Evolutionary conservation across 2,888 invertebrate genomes (phyloP).

Genomic region (Thelaira solivaga): DNA sequence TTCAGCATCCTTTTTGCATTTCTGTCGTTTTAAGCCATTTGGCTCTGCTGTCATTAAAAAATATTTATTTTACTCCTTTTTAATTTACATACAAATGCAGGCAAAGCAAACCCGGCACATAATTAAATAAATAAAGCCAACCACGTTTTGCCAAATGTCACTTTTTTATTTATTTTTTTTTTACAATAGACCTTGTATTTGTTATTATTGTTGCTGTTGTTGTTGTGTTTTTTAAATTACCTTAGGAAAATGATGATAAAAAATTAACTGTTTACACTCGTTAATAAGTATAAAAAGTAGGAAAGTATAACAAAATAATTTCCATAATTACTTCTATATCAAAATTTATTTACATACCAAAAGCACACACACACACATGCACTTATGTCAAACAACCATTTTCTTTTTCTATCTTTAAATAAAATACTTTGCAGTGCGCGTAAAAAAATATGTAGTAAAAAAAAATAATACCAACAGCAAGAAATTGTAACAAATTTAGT

Average conservation of each 20-base stretch:
- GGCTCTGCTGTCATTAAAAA: background rate
- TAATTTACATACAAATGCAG: constrained; percentile 10
- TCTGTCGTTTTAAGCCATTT: too few species aligned
- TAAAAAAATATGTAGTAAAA: background rate
- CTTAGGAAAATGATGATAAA: background rate
- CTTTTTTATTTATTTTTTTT: constrained; percentile 12
- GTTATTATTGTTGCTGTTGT: background rate
- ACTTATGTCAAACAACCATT: background rate
- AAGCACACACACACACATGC: background rate
- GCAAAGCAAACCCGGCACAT: background rate
- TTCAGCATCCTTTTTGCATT: background rate
- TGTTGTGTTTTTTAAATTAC: constrained; percentile 13
- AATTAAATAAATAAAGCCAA: constrained; percentile 19
- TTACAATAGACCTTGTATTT: background rate
- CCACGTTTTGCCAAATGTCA: background rate
- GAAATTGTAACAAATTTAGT: constrained; percentile 2
- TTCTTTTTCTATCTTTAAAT: background rate
- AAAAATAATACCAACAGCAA: background rate
- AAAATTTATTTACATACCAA: background rate
- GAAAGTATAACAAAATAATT: constrained; percentile 15
- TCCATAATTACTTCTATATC: constrained; percentile 29
- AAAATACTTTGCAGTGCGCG: too few species aligned
- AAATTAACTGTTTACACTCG: constrained; percentile 17
- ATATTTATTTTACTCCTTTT: background rate
- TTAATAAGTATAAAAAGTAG: background rate